phyloP scores from a whole-genome alignment of 2,113 vertebrate genomes.

The Chaetodon trifascialis region DNA sequence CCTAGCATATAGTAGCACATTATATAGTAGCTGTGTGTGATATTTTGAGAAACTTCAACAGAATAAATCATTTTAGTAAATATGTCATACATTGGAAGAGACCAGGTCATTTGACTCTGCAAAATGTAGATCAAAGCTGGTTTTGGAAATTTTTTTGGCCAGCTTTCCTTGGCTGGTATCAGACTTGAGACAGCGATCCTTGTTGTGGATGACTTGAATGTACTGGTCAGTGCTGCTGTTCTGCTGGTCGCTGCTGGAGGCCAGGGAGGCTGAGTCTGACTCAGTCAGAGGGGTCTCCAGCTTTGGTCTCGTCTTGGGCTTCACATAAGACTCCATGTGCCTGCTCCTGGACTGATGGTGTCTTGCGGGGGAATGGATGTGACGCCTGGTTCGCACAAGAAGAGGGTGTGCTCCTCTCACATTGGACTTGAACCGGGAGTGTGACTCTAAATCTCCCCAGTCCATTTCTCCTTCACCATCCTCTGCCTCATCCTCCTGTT shows the following conservation, averaged over 20 bases:
- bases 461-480: conserved; percentile 72
- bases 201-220: conserved; percentile 90
- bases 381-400: conserved; percentile 50
- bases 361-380: conserved; percentile 60
- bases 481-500: conserved; percentile 76
- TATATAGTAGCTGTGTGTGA: neutral
- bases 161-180: conserved; percentile 77
- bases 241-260: conserved; percentile 94
- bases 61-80: neutral
- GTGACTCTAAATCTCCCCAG: conserved; percentile 70
- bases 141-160: conserved; percentile 84
- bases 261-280: conserved; percentile 89
- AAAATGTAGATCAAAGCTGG: conserved; percentile 72
- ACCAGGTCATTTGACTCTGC: conserved; percentile 85
- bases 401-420: conserved; percentile 72
- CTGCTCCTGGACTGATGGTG: conserved; percentile 55
- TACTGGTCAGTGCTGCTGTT: conserved; percentile 91
- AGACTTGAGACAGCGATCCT: conserved; percentile 84
- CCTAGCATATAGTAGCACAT: neutral
- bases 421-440: conserved; percentile 73
- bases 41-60: conserved; percentile 7
- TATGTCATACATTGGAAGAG: conserved; percentile 88
- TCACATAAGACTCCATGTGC: conserved; percentile 76
- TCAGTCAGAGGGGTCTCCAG: conserved; percentile 87
- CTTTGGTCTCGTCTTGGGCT: conserved; percentile 84